Conservation (phyloP, 1,140 invertebrate species). For the Lethocerus indicus region DNA sequence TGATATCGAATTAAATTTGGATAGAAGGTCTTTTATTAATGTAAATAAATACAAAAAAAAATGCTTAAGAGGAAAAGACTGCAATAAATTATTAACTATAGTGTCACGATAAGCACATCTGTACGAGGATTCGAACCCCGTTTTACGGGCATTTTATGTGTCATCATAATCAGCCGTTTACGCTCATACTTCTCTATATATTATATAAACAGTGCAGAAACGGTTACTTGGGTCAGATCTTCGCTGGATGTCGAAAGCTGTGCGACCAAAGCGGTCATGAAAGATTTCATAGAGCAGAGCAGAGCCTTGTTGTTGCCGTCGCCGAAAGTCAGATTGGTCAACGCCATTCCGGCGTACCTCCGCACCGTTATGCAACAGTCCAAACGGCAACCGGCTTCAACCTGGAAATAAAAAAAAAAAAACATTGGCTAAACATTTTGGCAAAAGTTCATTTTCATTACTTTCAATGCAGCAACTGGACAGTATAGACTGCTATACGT, state of each 20-base stretch:
- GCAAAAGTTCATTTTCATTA: not conserved
- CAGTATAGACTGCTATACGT: no score
- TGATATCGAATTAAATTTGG: no score
- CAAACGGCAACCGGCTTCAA: conserved; percentile 64
- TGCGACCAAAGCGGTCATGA: conserved; percentile 76
- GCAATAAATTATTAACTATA: no score
- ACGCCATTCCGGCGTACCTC: conserved; percentile 85
- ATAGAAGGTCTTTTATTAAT: no score
- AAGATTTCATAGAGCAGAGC: conserved; percentile 76
- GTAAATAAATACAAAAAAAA: no score
- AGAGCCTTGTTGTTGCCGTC: conserved; percentile 90
- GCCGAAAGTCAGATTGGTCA: conserved; percentile 94
- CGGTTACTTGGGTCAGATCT: conserved; percentile 82
- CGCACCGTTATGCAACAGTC: conserved; percentile 69
- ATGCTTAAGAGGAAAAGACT: no score
- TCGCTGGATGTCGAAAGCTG: conserved; percentile 78
- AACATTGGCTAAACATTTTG: not conserved
- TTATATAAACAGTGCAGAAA: no score
- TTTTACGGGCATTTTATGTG: no score
- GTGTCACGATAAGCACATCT: no score
- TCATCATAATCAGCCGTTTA: no score
- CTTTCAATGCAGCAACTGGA: not conserved
- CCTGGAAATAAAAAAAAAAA: conserved; percentile 24
- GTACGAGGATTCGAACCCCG: no score
- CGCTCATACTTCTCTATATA: no score